Percentiles rank a stretch among this genome's conserved stretches.
phyloP scores from a whole-genome alignment of 2,113 vertebrate species.

The Peromyscus leucopus region DNA sequence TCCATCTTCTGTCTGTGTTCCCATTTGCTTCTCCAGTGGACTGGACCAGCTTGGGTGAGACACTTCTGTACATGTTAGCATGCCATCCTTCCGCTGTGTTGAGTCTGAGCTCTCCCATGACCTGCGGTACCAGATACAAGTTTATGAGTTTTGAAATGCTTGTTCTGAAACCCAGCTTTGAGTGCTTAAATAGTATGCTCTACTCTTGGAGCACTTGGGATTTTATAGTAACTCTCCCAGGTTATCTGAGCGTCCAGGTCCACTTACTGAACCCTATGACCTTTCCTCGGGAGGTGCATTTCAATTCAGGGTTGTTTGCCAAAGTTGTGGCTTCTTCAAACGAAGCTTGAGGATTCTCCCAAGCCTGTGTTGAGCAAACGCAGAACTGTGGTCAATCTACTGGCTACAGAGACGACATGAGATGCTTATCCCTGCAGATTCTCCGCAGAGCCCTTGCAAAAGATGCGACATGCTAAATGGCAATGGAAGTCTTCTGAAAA shows the following conservation, averaged over 20 bases:
- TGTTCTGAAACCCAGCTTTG: constrained; percentile 88
- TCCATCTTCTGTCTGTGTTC: constrained; percentile 93
- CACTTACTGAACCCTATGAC: neutral
- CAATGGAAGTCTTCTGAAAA: constrained; percentile 90
- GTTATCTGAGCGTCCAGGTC: neutral
- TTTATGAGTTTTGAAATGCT: constrained; percentile 92
- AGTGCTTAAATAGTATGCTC: neutral
- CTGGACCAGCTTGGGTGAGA: constrained; percentile 92
- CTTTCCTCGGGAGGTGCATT: neutral
- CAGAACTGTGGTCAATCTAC: neutral
- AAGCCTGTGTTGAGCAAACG: neutral
- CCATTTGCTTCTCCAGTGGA: constrained; percentile 97
- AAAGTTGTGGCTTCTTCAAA: neutral
- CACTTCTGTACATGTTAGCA: constrained; percentile 90
- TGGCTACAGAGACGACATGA: neutral
- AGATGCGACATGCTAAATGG: constrained; percentile 89
- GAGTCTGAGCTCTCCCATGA: neutral
- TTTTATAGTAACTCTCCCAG: neutral
- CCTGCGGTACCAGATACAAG: constrained; percentile 91
- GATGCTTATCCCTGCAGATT: neutral
- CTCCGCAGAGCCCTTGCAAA: neutral
- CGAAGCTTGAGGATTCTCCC: neutral
- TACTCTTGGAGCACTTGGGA: neutral
- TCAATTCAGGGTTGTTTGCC: neutral
- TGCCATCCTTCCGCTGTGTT: constrained; percentile 89